A percentile compares a stretch with the other conserved stretches of the same genome.
Conservation (phyloP, 2,113 vertebrate species). For the Carettochelys insculpta region DNA sequence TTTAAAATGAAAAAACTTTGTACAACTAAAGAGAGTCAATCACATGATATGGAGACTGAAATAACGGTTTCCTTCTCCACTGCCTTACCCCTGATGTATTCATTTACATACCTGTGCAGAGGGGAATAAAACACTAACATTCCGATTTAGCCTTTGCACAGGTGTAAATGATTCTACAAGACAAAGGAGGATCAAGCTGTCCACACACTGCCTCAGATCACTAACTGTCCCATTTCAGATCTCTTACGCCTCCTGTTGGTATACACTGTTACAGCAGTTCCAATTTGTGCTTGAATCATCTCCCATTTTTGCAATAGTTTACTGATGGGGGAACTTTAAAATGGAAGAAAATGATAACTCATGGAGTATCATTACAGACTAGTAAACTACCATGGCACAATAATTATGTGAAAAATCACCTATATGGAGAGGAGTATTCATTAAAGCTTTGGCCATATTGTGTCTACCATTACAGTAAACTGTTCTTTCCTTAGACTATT, state of each 20-base stretch:
- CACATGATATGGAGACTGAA: background rate
- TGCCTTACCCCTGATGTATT: background rate
- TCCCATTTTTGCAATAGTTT: no score
- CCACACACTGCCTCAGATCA: background rate
- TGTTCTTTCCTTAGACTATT: background rate
- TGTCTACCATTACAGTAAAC: background rate
- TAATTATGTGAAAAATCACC: background rate
- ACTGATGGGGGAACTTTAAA: no score
- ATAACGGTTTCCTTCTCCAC: background rate
- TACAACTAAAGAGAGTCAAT: background rate
- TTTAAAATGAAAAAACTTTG: background rate
- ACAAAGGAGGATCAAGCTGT: background rate
- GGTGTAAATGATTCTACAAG: background rate
- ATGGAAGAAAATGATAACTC: background rate
- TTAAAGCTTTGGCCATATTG: background rate
- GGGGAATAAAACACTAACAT: background rate
- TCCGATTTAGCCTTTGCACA: background rate
- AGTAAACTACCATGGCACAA: background rate
- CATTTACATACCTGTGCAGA: background rate
- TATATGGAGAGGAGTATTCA: background rate
- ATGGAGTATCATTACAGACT: background rate
- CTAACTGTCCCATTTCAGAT: background rate
- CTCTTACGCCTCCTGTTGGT: background rate
- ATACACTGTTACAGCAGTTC: background rate
- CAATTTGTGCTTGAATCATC: no score